These are phyloP conservation scores for Tapirus terrestris DNA, from an alignment of 2,113 vertebrate species.

Conservation along the genomic window DNA sequence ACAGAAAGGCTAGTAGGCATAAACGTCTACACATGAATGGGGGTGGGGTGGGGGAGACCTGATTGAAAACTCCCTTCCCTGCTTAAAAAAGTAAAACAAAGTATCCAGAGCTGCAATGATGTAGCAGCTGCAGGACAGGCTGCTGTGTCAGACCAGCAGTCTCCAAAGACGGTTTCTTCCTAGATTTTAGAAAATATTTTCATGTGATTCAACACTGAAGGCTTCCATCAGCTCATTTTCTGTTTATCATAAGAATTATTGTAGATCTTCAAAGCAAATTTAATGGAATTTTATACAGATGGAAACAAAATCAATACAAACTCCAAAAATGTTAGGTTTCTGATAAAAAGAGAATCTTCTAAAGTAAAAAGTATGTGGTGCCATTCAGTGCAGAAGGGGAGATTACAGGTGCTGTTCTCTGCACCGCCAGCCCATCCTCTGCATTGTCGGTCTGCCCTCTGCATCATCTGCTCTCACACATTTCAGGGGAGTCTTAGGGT, in stretches of 20 bases:
- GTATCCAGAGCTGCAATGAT: background rate
- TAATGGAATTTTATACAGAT: background rate
- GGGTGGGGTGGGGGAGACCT: background rate
- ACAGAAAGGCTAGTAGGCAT: background rate
- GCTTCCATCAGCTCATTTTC: background rate
- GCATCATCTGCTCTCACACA: background rate
- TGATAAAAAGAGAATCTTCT: background rate
- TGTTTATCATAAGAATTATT: background rate
- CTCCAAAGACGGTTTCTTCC: too few relatives aligned
- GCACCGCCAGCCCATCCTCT: rapidly evolving
- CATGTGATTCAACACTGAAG: background rate
- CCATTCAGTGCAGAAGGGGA: too few relatives aligned
- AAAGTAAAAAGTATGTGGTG: background rate
- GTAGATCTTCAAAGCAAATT: background rate
- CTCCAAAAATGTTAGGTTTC: background rate
- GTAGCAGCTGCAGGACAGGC: background rate
- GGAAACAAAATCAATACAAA: background rate
- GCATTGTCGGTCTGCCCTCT: background rate
- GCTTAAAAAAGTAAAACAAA: background rate
- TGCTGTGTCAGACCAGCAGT: too few relatives aligned
- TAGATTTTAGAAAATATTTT: background rate
- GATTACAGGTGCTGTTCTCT: too few relatives aligned
- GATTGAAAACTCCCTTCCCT: background rate
- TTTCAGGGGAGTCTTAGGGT: background rate
- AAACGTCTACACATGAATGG: background rate